These are phyloP conservation scores for Tangara arthus DNA, from an alignment of 2,797 vertebrate genomes.

Conservation along the genomic window DNA sequence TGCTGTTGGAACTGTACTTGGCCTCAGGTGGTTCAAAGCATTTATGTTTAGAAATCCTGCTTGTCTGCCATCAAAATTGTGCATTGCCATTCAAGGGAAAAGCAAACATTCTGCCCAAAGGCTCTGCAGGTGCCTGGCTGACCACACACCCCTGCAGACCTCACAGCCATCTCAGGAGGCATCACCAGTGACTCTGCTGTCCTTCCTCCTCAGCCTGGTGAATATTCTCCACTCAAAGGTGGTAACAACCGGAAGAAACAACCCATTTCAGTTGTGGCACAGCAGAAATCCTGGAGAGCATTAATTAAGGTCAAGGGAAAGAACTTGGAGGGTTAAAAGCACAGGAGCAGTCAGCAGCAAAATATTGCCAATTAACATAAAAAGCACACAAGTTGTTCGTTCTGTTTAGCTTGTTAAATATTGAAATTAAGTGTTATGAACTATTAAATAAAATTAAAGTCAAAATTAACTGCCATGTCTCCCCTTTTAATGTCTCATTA, in stretches of 20 bases:
- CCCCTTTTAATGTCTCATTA: not conserved
- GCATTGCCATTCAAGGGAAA: not conserved
- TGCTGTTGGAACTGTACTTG: not conserved
- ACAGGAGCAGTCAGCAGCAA: constrained; percentile 29
- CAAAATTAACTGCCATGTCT: not conserved
- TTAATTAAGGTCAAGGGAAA: not conserved
- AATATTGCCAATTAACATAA: constrained; percentile 39
- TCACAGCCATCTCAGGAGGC: not conserved
- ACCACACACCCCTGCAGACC: not conserved
- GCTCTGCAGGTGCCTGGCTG: not conserved
- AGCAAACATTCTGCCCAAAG: not conserved
- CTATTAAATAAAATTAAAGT: constrained; percentile 48
- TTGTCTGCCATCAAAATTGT: not conserved
- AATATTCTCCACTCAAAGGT: not conserved
- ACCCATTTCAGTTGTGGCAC: not conserved
- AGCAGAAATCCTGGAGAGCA: not conserved
- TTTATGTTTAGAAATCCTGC: not conserved
- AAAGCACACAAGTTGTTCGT: not conserved
- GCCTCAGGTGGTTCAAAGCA: not conserved
- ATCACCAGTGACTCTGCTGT: not conserved
- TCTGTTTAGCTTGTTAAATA: constrained; percentile 36
- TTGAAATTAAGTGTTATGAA: constrained; percentile 35
- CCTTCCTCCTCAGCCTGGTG: not conserved
- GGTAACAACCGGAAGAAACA: not conserved
- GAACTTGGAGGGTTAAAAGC: not conserved